These are phyloP conservation scores for Plusia festucae DNA, from an alignment of 2,888 invertebrate genomes.

Conservation along the genomic window DNA sequence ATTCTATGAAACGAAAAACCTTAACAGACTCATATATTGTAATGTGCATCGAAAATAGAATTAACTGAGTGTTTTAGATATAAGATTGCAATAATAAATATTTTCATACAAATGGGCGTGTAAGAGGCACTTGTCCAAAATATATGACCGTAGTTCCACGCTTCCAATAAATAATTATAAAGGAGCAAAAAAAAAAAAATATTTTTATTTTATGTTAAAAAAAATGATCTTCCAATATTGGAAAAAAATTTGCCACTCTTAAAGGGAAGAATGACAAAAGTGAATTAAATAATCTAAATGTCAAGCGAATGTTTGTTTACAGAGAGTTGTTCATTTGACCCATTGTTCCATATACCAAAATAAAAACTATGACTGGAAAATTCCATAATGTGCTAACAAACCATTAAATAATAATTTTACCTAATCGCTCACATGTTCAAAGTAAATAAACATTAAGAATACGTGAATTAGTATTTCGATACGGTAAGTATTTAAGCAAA, in stretches of 20 bases:
- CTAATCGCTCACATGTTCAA: constrained; percentile 34
- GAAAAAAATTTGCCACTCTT: too few relatives aligned
- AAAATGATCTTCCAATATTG: too few relatives aligned
- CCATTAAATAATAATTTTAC: constrained; percentile 3
- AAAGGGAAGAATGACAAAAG: too few relatives aligned
- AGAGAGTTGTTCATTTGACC: background rate
- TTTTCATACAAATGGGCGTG: too few relatives aligned
- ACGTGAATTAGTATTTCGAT: constrained; percentile 33
- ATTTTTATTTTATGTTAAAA: too few relatives aligned
- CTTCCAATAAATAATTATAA: too few relatives aligned
- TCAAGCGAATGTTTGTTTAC: background rate
- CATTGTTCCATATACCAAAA: background rate
- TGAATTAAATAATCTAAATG: background rate
- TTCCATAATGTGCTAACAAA: constrained; percentile 3
- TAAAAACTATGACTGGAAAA: background rate
- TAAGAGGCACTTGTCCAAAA: too few relatives aligned
- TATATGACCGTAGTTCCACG: too few relatives aligned
- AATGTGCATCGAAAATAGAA: background rate
- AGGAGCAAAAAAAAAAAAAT: too few relatives aligned
- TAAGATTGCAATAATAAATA: too few relatives aligned
- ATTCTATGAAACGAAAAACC: background rate
- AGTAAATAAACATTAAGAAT: constrained; percentile 36
- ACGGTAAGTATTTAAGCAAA: constrained; percentile 27
- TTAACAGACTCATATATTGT: background rate
- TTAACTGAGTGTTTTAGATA: too few relatives aligned